Conservation (phyloP, 23 tunicate genomes). For the Styela clava region DNA sequence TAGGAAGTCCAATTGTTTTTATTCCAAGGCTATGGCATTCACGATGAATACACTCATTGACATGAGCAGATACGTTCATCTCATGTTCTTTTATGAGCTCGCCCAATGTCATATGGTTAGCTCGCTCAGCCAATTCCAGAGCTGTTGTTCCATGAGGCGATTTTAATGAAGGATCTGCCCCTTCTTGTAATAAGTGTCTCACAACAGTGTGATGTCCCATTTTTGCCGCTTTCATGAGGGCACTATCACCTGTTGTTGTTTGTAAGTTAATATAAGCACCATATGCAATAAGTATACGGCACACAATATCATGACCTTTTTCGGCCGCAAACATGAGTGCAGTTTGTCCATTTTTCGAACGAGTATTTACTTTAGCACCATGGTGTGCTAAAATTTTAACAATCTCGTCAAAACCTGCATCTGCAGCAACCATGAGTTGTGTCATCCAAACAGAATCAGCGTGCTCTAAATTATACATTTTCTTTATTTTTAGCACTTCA, state of each 20-base stretch:
- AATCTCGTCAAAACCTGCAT: constrained; percentile 78
- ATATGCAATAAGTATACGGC: constrained; percentile 42
- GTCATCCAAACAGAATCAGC: constrained; percentile 60
- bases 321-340: constrained; percentile 86
- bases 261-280: constrained; percentile 75
- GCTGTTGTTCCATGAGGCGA: constrained; percentile 22
- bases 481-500: constrained; percentile 57
- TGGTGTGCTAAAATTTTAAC: constrained; percentile 64
- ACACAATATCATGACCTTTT: constrained; percentile 55
- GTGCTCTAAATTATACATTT: constrained; percentile 69
- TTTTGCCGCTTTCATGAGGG: constrained; percentile 54
- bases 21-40: constrained; percentile 40
- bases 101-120: neutral
- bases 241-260: constrained; percentile 63
- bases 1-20: constrained; percentile 40
- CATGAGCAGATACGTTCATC: constrained; percentile 7
- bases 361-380: constrained; percentile 68
- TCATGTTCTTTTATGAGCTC: constrained; percentile 11
- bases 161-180: constrained; percentile 57
- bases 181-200: constrained; percentile 59
- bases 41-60: constrained; percentile 32
- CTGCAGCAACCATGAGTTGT: constrained; percentile 58
- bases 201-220: neutral
- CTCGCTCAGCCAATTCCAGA: constrained; percentile 22
- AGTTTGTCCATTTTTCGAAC: constrained; percentile 53